Evolutionary conservation across 1,140 invertebrate species (phyloP), one percentile per base, ranked within the genome.

Genomic region (Camponotus pennsylvanicus): DNA sequence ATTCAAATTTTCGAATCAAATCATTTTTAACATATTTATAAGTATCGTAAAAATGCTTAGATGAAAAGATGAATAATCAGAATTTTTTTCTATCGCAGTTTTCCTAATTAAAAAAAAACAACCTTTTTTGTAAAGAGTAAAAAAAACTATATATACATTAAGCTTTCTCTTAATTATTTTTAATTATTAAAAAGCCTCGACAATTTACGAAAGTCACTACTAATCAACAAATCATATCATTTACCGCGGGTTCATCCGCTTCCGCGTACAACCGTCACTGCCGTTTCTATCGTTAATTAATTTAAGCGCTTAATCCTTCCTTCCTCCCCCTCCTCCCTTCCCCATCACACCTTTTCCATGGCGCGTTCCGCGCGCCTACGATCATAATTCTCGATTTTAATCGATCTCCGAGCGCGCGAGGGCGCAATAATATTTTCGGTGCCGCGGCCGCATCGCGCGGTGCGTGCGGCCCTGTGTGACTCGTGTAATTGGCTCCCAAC

Each of bases 401-500:
- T 93, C 93, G 93, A 94, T 93, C 91, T 90, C 87, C 78, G 89
- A 85, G 88, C 88, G 87, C 66, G 88, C 86, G 84, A 88, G 88
- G 88, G 93, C 89, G 92, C 91, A 90, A 92, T 93, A 92, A 92
- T 93, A 93, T 93, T 94, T 94, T 93, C 88, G 91, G 90, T 91
- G 86, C 76, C 86, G 84, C 63, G 76, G 86, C 79, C 86, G 76
- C 85, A 88, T 88, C 87, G 90, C 90, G 87, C 86, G 88, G 91
- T 91, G 91, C 91, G 91, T 94, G 94, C 94, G 94, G 94, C 94
- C 93, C 94, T 95, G 94, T 94, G 95, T 95, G 95, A 95, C 94
- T 95, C 94, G 94, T 95, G 94, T 95, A 95, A 95, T 95, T 95
- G 94, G 95, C 94, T 95, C 94, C 95, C 95, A 95, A 95, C 94